Evolutionary conservation across 2,888 invertebrate genomes (phyloP).

Genomic region (Trichopoda pennipes): DNA sequence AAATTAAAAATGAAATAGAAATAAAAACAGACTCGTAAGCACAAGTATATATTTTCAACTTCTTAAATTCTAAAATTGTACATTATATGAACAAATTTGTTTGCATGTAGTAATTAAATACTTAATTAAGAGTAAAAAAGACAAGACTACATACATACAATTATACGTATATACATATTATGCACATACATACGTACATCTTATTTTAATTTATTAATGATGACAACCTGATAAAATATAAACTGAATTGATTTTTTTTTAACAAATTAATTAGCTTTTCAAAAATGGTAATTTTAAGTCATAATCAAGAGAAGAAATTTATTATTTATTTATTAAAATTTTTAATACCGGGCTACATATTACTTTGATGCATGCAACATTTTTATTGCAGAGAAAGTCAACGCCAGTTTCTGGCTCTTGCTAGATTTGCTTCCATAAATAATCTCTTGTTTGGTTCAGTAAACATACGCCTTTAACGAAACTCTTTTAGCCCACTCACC

Average conservation of each 20-base stretch:
- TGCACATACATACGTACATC: not conserved
- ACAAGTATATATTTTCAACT: conserved; percentile 7
- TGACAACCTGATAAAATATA: conserved; percentile 47
- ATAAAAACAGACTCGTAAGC: not conserved
- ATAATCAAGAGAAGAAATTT: not conserved
- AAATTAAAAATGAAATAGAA: conserved; percentile 22
- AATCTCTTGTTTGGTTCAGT: too few relatives aligned
- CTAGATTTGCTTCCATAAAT: too few relatives aligned
- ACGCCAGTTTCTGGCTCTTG: too few relatives aligned
- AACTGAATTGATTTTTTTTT: conserved; percentile 34
- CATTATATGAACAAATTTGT: conserved; percentile 3
- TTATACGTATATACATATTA: conserved; percentile 6
- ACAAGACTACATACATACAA: conserved; percentile 1
- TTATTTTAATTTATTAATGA: conserved; percentile 40
- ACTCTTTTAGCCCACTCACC: too few relatives aligned
- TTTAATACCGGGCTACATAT: too few relatives aligned
- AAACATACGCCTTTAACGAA: too few relatives aligned
- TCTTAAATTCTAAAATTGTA: too few relatives aligned
- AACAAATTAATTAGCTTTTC: conserved; percentile 53
- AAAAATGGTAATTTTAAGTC: conserved; percentile 2
- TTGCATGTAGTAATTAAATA: conserved; percentile 53
- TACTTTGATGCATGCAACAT: too few relatives aligned
- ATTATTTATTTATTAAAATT: not conserved
- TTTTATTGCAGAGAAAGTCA: too few relatives aligned
- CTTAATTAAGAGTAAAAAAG: conserved; percentile 54